These are phyloP conservation scores for Autographa gamma DNA, from an alignment of 2,888 invertebrate genomes.

Conservation along the genomic window DNA sequence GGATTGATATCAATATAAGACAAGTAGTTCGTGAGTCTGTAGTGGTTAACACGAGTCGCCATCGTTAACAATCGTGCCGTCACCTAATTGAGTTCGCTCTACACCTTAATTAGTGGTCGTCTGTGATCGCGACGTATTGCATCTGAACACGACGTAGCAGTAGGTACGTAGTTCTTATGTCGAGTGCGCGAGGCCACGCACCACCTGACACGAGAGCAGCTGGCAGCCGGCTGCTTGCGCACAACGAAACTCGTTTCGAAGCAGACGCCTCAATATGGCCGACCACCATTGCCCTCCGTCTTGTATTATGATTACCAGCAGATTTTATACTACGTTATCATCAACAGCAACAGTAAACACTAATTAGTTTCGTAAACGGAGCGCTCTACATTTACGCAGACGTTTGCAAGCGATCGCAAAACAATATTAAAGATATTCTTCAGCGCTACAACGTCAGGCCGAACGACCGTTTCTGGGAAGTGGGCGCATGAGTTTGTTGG, in stretches of 20 bases:
- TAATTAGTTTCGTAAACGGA: conserved; percentile 42
- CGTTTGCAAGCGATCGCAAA: conserved; percentile 57
- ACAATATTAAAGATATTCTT: conserved; percentile 61
- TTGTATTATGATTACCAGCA: conserved; percentile 58
- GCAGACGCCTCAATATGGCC: conserved; percentile 82
- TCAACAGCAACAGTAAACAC: conserved; percentile 20
- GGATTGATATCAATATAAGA: conserved; percentile 37
- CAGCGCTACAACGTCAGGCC: conserved; percentile 36
- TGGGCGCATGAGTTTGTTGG: conserved; percentile 67
- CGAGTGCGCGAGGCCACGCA: conserved; percentile 78
- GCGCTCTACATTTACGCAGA: conserved; percentile 54
- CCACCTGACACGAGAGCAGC: conserved; percentile 86
- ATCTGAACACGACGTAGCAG: conserved; percentile 44
- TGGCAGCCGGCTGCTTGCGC: conserved; percentile 83
- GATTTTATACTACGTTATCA: conserved; percentile 53
- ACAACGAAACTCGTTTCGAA: conserved; percentile 85
- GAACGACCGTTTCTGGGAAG: conserved; percentile 69
- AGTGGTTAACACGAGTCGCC: conserved; percentile 57
- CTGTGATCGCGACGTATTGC: conserved; percentile 54
- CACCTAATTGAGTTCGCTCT: conserved; percentile 73
- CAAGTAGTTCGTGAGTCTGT: conserved; percentile 57
- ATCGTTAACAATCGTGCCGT: conserved; percentile 70
- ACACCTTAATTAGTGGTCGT: conserved; percentile 69
- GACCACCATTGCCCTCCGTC: conserved; percentile 67
- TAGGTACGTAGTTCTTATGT: conserved; percentile 67